phyloP scores from a whole-genome alignment of 2,888 invertebrate genomes.

The Tipula unca region DNA sequence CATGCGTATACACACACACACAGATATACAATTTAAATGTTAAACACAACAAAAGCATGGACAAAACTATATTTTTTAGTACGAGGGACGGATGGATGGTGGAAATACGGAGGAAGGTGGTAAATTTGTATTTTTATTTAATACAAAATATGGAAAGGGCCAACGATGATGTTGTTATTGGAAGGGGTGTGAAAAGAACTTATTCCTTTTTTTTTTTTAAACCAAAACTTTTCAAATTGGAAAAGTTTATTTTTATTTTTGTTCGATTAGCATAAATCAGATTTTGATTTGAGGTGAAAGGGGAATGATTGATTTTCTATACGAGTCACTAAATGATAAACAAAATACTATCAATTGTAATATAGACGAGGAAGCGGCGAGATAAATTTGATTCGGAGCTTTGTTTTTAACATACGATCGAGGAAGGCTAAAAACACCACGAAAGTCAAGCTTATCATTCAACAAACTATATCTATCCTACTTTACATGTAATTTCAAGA shows the following conservation, averaged over 20 bases:
- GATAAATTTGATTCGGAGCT: no score
- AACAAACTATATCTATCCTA: no score
- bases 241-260: not conserved
- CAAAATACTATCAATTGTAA: not conserved
- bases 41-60: not conserved
- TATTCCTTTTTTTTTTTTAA: not conserved
- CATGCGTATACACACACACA: not conserved
- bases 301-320: not conserved
- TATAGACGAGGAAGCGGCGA: no score
- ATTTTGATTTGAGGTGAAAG: conserved; percentile 8
- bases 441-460: no score
- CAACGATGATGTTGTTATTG: not conserved
- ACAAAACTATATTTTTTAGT: not conserved
- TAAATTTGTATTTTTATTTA: not conserved
- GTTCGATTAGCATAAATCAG: conserved; percentile 14
- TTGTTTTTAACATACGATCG: no score
- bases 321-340: not conserved
- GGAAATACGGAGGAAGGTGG: no score
- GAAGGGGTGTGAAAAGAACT: not conserved
- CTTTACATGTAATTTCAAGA: no score
- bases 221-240: not conserved
- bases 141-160: not conserved
- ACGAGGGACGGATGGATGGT: not conserved
- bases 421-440: no score
- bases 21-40: not conserved